Base-by-base conservation (phyloP, 2,113 vertebrate species). In the Triplophysa siluroides region DNA sequence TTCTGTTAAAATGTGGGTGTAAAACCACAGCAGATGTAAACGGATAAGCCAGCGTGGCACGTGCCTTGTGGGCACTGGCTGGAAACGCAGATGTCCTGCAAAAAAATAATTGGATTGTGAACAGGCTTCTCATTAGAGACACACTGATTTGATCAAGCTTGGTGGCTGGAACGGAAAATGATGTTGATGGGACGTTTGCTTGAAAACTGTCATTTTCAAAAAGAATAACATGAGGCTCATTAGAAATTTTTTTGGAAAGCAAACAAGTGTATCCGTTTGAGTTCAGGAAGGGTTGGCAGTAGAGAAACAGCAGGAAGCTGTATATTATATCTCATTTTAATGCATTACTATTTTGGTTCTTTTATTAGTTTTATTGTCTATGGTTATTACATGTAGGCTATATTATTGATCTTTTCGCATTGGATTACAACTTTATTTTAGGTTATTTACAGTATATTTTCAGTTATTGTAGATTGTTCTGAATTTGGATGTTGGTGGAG, bases 71-170 rank as follows among this genome's bases (percentile, higher is more conserved):
- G 26, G 74, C 74, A 65, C 16, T 52, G 74, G 45, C 45, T 77
- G 43, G 45, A 76, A 54, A 76, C 11, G 43, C 58, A 76, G 58
- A 64, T 76, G 60, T 64, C 60, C 73, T 76, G 60, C 58, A 64
- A 63, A 47, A 76, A 11, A 76, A 52, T 65, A 33, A 77, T 77
- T 77, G 45, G 74, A 54, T 47, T 65, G 74, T 54, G 65, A 77
- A 77, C 62, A 65, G 24, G 74, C 62, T 77, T 76, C 61, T 77
- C 62, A 54, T 77, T 77, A 65, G n/a, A 9, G 43, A 63, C 58
- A 26, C 21, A 2, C 21, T 77, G 74, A 65, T 77, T 77, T 77
- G 61, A 65, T 77, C 45, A 65, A 33, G 12, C 24, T 50, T 64
- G 60, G 64, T 29, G 19, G 73, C 58, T 76, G 41, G 73, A 76